phyloP scores from a whole-genome alignment of 2,888 invertebrate species.

The Hirtodrosophila duncani region DNA sequence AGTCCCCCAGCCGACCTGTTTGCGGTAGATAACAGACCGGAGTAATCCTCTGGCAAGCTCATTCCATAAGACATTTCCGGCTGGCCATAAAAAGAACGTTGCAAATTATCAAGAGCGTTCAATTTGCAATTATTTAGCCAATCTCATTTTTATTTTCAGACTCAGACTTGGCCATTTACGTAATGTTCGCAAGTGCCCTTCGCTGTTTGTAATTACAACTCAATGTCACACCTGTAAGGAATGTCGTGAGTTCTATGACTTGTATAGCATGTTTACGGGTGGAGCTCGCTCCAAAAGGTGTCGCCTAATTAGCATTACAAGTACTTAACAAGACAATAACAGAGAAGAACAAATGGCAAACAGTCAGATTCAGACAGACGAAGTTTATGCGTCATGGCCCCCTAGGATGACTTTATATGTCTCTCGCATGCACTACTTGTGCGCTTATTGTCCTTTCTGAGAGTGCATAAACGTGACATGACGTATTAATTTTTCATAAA shows the following conservation, averaged over 20 bases:
- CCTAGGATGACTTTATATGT: no score
- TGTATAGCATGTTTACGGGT: no score
- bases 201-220: conserved; percentile 24
- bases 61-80: conserved; percentile 37
- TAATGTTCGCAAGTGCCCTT: conserved; percentile 10
- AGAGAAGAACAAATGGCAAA: no score
- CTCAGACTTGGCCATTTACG: no score
- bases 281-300: conserved; percentile 22
- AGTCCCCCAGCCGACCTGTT: conserved; percentile 10
- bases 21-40: conserved; percentile 3
- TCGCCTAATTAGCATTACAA: conserved; percentile 40
- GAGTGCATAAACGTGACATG: conserved; percentile 55
- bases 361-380: no score
- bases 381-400: no score
- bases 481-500: conserved; percentile 42
- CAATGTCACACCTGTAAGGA: conserved; percentile 27
- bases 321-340: no score
- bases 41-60: not conserved
- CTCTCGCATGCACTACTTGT: no score
- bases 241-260: conserved; percentile 26
- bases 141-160: no score
- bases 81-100: conserved; percentile 15
- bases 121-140: conserved; percentile 43
- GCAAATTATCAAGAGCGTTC: conserved; percentile 19
- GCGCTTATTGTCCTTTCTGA: no score